phyloP scores from a whole-genome alignment of 2,797 vertebrate genomes.

The Bradypus variegatus region DNA sequence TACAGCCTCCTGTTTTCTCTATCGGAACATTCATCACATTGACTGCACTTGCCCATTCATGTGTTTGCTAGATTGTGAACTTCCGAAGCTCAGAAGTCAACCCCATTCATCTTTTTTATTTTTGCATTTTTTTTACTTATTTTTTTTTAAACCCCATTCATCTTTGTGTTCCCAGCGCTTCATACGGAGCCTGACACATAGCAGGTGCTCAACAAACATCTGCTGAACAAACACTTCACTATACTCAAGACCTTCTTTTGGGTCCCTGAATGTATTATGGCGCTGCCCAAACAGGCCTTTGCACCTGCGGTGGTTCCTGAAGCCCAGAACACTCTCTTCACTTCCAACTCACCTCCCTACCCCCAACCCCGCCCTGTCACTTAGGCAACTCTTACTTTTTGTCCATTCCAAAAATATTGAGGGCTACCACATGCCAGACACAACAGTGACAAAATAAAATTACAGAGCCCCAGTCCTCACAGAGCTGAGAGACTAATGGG shows the following conservation, averaged over 20 bases:
- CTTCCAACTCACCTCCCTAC: not conserved
- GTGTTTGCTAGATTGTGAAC: not conserved
- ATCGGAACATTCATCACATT: not conserved
- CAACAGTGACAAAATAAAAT: conserved; percentile 31
- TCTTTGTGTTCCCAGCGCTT: not conserved
- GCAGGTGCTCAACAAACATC: not conserved
- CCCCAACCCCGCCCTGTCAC: not conserved
- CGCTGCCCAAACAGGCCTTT: not conserved
- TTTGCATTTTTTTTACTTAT: too few species aligned
- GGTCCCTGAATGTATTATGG: not conserved
- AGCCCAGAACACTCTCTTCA: not conserved
- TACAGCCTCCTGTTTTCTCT: not conserved
- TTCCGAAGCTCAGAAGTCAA: not conserved
- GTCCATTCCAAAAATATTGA: conserved; percentile 2
- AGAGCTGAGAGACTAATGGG: not conserved
- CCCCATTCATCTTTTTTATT: not conserved
- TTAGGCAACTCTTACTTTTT: conserved; percentile 26
- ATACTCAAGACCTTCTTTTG: not conserved
- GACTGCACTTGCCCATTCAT: not conserved
- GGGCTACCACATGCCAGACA: conserved; percentile 7
- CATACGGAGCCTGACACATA: not conserved
- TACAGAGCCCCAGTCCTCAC: conserved; percentile 4
- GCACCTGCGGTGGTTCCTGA: not conserved
- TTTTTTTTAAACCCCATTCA: not conserved
- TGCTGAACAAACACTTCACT: not conserved